Percentiles rank a stretch among this genome's conserved stretches.
phyloP scores from a whole-genome alignment of 2,888 invertebrate species.

The Cerceris ruficornis region DNA sequence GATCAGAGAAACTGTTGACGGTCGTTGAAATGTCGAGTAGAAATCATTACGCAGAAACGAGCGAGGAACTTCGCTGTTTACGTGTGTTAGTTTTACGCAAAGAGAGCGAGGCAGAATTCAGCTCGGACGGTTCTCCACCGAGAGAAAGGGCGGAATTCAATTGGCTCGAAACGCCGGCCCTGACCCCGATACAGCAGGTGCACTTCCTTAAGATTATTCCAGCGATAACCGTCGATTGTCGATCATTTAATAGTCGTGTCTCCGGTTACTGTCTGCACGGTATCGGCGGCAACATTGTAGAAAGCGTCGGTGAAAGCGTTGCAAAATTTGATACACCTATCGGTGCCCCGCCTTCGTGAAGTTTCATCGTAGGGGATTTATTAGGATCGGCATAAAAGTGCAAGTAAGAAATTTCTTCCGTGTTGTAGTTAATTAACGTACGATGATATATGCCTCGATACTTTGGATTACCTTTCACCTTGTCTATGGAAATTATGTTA shows the following conservation, averaged over 20 bases:
- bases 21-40: slow-evolving; percentile 3
- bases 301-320: slow-evolving; percentile 63
- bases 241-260: slow-evolving; percentile 50
- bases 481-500: not conserved
- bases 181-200: slow-evolving; percentile 64
- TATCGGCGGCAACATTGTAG: slow-evolving; percentile 47
- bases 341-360: slow-evolving; percentile 11
- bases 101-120: slow-evolving; percentile 16
- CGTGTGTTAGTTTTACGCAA: not conserved
- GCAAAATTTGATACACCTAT: slow-evolving; percentile 52
- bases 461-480: slow-evolving; percentile 21
- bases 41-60: slow-evolving; percentile 21
- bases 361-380: slow-evolving; percentile 9
- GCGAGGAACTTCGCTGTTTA: not conserved
- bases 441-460: not conserved
- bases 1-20: slow-evolving; percentile 22
- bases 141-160: slow-evolving; percentile 60
- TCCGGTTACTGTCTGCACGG: slow-evolving; percentile 32
- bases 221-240: slow-evolving; percentile 59
- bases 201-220: slow-evolving; percentile 62
- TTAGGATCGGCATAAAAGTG: slow-evolving; percentile 29
- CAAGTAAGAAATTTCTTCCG: slow-evolving; percentile 31
- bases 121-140: not conserved
- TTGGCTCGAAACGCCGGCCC: slow-evolving; percentile 46
- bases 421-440: slow-evolving; percentile 11